phyloP scores from a whole-genome alignment of 2,888 invertebrate genomes.

The Ypsolopha scabrella region DNA sequence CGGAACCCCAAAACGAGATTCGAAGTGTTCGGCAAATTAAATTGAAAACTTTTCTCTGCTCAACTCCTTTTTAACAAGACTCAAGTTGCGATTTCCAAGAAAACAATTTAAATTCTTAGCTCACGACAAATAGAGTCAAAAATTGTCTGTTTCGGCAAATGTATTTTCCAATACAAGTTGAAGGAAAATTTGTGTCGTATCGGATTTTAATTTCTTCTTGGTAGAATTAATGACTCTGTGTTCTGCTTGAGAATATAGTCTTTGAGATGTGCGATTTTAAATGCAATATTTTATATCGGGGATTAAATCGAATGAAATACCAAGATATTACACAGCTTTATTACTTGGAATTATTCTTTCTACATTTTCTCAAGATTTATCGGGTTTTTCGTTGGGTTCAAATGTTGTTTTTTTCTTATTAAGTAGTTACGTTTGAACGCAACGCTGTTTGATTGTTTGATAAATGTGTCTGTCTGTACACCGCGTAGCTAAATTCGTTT shows the following conservation, averaged over 20 bases:
- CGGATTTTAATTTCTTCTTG: conserved; percentile 64
- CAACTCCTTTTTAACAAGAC: neutral
- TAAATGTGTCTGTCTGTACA: no score
- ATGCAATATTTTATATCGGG: neutral
- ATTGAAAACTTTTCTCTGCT: conserved; percentile 48
- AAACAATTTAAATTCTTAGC: neutral
- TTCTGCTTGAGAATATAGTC: conserved; percentile 14
- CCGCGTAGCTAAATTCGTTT: no score
- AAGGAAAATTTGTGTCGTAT: conserved; percentile 64
- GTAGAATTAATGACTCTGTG: conserved; percentile 60
- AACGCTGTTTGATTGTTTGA: no score
- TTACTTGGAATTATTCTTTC: no score
- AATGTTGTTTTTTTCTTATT: no score
- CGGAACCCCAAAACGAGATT: conserved; percentile 12
- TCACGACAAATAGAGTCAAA: conserved; percentile 9
- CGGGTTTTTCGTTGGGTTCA: no score
- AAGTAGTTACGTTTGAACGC: no score
- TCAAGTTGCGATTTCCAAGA: neutral
- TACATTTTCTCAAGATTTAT: no score
- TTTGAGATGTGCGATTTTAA: neutral
- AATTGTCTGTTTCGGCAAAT: conserved; percentile 1
- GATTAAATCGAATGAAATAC: no score
- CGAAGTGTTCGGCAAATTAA: conserved; percentile 62
- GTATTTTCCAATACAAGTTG: conserved; percentile 17
- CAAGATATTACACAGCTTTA: no score